phyloP scores from a whole-genome alignment of 2,888 invertebrate species.

The Pollenia griseotomentosa region DNA sequence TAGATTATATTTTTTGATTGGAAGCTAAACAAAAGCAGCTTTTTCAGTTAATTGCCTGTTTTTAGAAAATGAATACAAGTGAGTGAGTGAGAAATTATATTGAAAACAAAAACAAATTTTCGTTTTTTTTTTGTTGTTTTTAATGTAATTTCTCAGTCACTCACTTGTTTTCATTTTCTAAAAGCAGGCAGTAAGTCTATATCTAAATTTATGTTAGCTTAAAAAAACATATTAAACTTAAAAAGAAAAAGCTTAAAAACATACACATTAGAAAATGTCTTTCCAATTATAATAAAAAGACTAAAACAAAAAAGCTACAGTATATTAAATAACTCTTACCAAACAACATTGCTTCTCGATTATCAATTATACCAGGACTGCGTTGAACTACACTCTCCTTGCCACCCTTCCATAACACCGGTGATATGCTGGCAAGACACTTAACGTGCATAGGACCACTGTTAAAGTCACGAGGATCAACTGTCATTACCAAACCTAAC shows the following conservation, averaged over 20 bases:
- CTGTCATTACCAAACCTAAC: slow-evolving; percentile 86
- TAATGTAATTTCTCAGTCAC: too few species aligned
- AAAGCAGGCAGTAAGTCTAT: too few species aligned
- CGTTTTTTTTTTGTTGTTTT: too few species aligned
- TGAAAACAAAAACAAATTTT: too few species aligned
- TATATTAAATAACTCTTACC: slow-evolving; percentile 84
- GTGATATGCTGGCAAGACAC: slow-evolving; percentile 87
- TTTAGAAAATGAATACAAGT: too few species aligned
- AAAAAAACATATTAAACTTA: background rate
- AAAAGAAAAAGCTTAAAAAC: background rate
- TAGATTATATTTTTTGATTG: too few species aligned
- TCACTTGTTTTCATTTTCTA: too few species aligned
- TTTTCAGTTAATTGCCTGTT: too few species aligned
- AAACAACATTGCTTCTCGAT: slow-evolving; percentile 87
- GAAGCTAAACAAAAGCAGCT: too few species aligned
- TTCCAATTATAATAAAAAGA: background rate
- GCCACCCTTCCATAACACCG: slow-evolving; percentile 87
- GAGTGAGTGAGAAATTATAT: too few species aligned
- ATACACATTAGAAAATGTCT: background rate
- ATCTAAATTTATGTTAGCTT: background rate
- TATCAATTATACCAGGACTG: slow-evolving; percentile 86
- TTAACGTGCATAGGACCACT: slow-evolving; percentile 87
- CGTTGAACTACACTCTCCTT: slow-evolving; percentile 86
- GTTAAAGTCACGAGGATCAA: slow-evolving; percentile 86
- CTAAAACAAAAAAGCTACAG: background rate